phyloP scores from a whole-genome alignment of 2,797 vertebrate species.

The Danio choprae region DNA sequence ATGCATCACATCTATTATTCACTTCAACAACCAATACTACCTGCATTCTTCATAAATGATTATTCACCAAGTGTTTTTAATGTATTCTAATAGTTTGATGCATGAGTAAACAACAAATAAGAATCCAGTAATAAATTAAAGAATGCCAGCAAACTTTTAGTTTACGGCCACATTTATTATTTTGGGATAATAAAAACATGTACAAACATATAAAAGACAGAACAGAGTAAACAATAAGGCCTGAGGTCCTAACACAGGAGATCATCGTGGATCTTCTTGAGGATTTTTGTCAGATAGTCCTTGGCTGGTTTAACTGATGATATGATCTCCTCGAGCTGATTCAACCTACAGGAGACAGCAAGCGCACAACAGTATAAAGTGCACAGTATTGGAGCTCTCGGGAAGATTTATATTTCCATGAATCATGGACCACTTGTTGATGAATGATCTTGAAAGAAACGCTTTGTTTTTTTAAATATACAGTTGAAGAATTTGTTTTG shows the following conservation, averaged over 20 bases:
- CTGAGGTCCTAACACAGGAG: conserved; percentile 65
- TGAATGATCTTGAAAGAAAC: background rate
- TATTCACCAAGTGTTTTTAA: background rate
- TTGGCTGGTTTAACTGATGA: conserved; percentile 67
- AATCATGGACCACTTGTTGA: background rate
- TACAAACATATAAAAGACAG: conserved; percentile 16
- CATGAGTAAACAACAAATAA: background rate
- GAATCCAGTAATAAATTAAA: background rate
- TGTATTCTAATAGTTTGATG: background rate
- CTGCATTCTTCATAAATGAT: background rate
- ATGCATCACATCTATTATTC: background rate
- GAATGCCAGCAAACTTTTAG: background rate
- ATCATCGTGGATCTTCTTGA: conserved; percentile 72
- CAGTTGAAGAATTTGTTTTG: too few relatives aligned
- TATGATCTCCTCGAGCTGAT: conserved; percentile 73
- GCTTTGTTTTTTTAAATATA: too few relatives aligned
- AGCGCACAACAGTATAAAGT: background rate
- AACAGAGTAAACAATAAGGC: background rate
- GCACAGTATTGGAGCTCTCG: conserved; percentile 3
- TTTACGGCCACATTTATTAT: background rate
- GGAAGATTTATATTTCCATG: background rate
- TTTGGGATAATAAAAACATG: background rate
- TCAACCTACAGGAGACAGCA: conserved; percentile 64
- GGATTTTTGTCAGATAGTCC: conserved; percentile 73
- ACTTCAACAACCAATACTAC: background rate